Evolutionary conservation across 2,113 vertebrate genomes (phyloP), one percentile per base, ranked within the genome.

Genomic region (Peromyscus leucopus): DNA sequence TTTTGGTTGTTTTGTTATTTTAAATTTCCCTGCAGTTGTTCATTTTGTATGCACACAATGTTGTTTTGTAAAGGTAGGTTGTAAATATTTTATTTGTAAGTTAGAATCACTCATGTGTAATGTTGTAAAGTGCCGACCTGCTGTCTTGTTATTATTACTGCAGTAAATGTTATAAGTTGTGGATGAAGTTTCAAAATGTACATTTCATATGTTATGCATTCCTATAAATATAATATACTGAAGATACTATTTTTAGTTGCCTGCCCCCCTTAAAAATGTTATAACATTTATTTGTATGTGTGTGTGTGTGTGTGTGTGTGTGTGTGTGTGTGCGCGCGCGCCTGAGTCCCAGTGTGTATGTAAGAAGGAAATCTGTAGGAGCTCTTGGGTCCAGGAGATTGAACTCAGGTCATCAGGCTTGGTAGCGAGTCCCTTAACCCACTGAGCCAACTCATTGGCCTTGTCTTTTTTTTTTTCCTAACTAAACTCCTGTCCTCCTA

Each of bases 51-150:
- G 98, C 97, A 98, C 96, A 98, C 97, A 80, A 97, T 78, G 96
- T 98, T 89, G n/a, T 98, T 99, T 98, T 99, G 98, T 99, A 98
- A 98, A 98, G 96, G 98, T 98, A 98, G 97, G 96, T 98, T 99
- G 99, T 99, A 99, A 98, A 98, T 99, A 99, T 98, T 98, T 98
- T 98, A 98, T 98, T 98, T 99, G 96, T 98, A 98, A 97, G 98
- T 98, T 97, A 88, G 69, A 97, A 98, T 90, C 98, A 97, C 95
- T 98, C 98, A 97, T 83, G 97, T 98, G 98, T 99, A 95, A 98
- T 97, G 96, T 98, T 98, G 98, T 98, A 98, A 98, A 98, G 98
- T 99, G 98, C 98, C 96, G 94, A 98, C 92, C 98, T 98, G 97
- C 97, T 98, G 98, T 98, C 98, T 98, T 95, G 98, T 98, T 98